Conservation (phyloP, 2,797 vertebrate species). For the Lepidocolaptes lacrymiger region DNA sequence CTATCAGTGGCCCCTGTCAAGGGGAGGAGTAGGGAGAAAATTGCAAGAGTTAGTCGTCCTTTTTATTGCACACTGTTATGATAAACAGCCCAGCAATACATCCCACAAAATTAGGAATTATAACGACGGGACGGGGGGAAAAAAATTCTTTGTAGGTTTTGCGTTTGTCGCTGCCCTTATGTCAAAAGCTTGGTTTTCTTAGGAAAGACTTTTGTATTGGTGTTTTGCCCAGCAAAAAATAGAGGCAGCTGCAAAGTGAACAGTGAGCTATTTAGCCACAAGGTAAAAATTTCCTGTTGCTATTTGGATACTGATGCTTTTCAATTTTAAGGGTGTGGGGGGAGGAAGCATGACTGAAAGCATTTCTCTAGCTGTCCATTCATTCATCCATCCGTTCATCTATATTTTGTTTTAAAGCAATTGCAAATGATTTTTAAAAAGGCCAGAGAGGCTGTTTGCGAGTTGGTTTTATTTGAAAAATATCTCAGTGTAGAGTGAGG, state of each 20-base stretch:
- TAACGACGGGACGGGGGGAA: constrained; percentile 33
- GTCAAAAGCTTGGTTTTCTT: constrained; percentile 66
- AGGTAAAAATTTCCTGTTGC: constrained; percentile 62
- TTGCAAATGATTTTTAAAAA: constrained; percentile 25
- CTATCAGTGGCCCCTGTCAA: constrained; percentile 75
- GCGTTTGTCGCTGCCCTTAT: constrained; percentile 55
- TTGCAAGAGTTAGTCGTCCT: constrained; percentile 69
- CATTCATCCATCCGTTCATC: constrained; percentile 48
- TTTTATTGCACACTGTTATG: constrained; percentile 71
- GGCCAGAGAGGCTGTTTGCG: constrained; percentile 27
- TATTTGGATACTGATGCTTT: constrained; percentile 65
- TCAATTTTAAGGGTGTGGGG: constrained; percentile 41
- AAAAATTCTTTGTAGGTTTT: constrained; percentile 41
- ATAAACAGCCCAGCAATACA: constrained; percentile 74
- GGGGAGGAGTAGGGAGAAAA: constrained; percentile 75
- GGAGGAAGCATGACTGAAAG: constrained; percentile 55
- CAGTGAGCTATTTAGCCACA: constrained; percentile 63
- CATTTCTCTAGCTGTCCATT: constrained; percentile 50
- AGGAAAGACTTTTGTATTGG: constrained; percentile 59
- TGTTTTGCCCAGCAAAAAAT: constrained; percentile 60
- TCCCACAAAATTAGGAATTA: constrained; percentile 72
- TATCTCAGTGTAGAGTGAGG: neutral
- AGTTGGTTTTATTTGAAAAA: constrained; percentile 32
- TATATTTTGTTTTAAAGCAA: constrained; percentile 35
- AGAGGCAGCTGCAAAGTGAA: constrained; percentile 68